phyloP scores from a whole-genome alignment of 2,113 vertebrate species.

The Colinus virginianus region DNA sequence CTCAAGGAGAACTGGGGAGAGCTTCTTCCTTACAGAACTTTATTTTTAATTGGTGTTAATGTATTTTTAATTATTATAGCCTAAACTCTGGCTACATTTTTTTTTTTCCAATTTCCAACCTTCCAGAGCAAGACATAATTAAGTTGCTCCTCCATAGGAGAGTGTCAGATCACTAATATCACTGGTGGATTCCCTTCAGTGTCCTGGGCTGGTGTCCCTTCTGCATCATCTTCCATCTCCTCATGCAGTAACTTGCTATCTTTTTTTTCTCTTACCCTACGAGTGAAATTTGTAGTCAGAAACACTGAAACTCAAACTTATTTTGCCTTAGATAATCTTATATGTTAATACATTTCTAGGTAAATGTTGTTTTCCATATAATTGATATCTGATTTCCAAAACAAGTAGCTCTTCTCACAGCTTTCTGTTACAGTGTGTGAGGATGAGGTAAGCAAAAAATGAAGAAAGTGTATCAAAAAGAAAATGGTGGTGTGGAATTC shows the following conservation, averaged over 20 bases:
- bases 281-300: background rate
- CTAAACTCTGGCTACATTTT: background rate
- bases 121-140: background rate
- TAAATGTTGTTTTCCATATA: background rate
- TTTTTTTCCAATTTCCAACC: background rate
- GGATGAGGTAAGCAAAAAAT: background rate
- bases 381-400: background rate
- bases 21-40: background rate
- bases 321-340: background rate
- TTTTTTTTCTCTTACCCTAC: background rate
- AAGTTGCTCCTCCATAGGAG: background rate
- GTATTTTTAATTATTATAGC: background rate
- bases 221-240: background rate
- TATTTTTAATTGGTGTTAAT: background rate
- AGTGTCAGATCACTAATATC: accelerated
- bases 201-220: background rate
- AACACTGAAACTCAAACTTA: background rate
- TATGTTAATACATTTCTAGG: background rate
- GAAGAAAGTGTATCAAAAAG: background rate
- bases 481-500: background rate
- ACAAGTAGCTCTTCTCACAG: background rate
- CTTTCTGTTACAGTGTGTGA: background rate
- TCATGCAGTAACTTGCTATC: background rate
- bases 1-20: background rate
- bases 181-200: background rate